Base-by-base conservation (phyloP, 2,888 invertebrate genomes). In the Chromoteleia sp. region DNA sequence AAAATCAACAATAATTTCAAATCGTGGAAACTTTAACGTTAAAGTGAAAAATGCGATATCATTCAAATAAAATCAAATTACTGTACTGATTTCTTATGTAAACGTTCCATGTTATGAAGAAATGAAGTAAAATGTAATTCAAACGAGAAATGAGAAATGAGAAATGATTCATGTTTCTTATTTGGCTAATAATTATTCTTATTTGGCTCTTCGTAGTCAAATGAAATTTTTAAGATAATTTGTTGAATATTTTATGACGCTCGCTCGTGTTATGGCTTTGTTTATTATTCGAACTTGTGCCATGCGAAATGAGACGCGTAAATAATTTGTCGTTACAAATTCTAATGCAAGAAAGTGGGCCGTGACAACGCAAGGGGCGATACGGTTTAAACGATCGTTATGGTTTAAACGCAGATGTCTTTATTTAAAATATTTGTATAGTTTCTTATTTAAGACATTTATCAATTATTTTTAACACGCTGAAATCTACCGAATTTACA, bases 311-410 rank as follows among this genome's bases (percentile, higher is more conserved):
- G 73, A 43, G 33, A 19, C 33, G 59, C 12, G 33, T 73, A 7
- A 70, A 58, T 71, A 54, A 52, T 73, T 73, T 39, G 63, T 61
- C 52, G 33, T 63, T 63, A 73, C 52, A 43, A 43, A 52, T 63
- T 63, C 30, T 63, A 63, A 73, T 41, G 45, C 12, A 15, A 50
- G 54, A 73, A 73, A 61, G 43, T 54, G 33, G 63, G 54, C 14
- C 54, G 63, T 15, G 43, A 45, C 61, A 41, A 41, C n/a, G 19
- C 33, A 19, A 59, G 29, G 33, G 59, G 21, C 39, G 41, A 39
- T 61, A 39, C 59, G 25, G 59, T 48, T 61, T 50, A 52, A 71
- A 8, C 25, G 36, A 45, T 36, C 39, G 59, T 71, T 56, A 21
- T 30, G 33, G 15, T 17, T 19, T 10, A 54, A 43, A 19, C 43